Evolutionary conservation across 1,140 invertebrate species (phyloP).

Genomic region (Callitettix versicolor): DNA sequence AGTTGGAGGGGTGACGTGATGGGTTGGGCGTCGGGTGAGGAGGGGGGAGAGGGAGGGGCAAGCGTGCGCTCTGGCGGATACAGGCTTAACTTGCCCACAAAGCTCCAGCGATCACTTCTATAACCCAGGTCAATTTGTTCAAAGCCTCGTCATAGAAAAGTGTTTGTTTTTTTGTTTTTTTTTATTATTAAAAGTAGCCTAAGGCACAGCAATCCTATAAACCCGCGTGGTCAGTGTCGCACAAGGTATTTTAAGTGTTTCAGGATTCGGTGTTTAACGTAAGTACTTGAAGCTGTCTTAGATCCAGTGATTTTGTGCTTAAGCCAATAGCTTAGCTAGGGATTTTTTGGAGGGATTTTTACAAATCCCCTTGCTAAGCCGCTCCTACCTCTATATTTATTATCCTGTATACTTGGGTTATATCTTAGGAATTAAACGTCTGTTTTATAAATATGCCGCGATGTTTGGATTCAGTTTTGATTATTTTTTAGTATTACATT

Average conservation of each 20-base stretch:
- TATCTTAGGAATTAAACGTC: too few species aligned
- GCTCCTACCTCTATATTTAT: slow-evolving; percentile 14
- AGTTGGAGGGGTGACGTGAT: not conserved
- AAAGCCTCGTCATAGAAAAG: slow-evolving; percentile 11
- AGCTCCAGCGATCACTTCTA: slow-evolving; percentile 10
- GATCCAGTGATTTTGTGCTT: slow-evolving; percentile 5
- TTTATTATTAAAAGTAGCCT: too few species aligned
- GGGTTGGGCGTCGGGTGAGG: not conserved
- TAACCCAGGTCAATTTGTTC: slow-evolving; percentile 10
- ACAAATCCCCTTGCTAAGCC: slow-evolving; percentile 8
- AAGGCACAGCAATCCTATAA: too few species aligned
- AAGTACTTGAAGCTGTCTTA: slow-evolving; percentile 10
- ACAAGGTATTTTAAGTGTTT: too few species aligned
- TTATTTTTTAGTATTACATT: too few species aligned
- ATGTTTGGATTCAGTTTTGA: too few species aligned
- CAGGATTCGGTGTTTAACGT: not conserved
- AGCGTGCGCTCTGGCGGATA: slow-evolving; percentile 3
- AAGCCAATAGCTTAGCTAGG: slow-evolving; percentile 3
- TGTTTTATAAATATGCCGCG: too few species aligned
- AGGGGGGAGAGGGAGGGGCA: not conserved
- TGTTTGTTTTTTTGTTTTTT: slow-evolving; percentile 9
- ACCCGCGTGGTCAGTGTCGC: too few species aligned
- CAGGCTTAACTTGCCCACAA: slow-evolving; percentile 4
- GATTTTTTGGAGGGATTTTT: slow-evolving; percentile 14
- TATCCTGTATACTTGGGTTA: not conserved